phyloP scores from a whole-genome alignment of 2,888 invertebrate species.

The Endotricha flammealis region DNA sequence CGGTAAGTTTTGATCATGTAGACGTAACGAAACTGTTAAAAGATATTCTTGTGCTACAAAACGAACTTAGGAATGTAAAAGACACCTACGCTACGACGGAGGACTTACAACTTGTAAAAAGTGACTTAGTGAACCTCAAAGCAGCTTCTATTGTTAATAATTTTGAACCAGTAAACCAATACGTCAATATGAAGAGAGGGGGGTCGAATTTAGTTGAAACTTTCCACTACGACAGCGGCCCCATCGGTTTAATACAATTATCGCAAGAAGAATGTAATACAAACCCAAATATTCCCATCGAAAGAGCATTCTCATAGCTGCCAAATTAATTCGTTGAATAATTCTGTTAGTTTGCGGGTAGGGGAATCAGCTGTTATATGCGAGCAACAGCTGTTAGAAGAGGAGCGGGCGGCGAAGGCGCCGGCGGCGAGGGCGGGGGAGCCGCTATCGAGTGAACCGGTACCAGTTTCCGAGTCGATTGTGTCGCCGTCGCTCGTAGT shows the following conservation, averaged over 20 bases:
- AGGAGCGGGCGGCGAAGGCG: too few species aligned
- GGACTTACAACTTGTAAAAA: background rate
- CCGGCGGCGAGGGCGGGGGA: too few species aligned
- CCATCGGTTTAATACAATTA: background rate
- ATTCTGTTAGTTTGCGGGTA: too few species aligned
- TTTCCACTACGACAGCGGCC: background rate
- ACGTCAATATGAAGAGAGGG: background rate
- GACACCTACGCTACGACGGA: background rate
- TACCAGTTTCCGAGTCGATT: too few species aligned
- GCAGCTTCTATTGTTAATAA: background rate
- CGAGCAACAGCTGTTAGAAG: too few species aligned
- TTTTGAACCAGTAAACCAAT: background rate
- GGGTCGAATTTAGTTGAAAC: background rate
- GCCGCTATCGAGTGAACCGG: too few species aligned
- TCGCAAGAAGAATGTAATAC: too few species aligned
- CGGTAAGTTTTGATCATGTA: constrained; percentile 2
- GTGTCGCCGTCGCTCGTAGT: too few species aligned
- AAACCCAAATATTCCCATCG: background rate
- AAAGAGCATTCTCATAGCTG: background rate
- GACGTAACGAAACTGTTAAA: background rate
- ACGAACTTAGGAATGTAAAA: background rate
- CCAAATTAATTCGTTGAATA: background rate
- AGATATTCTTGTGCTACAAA: background rate
- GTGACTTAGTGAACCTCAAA: background rate
- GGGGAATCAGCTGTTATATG: too few species aligned